These are phyloP conservation scores for Atta colombica DNA, from an alignment of 1,140 invertebrate species.

Conservation along the genomic window DNA sequence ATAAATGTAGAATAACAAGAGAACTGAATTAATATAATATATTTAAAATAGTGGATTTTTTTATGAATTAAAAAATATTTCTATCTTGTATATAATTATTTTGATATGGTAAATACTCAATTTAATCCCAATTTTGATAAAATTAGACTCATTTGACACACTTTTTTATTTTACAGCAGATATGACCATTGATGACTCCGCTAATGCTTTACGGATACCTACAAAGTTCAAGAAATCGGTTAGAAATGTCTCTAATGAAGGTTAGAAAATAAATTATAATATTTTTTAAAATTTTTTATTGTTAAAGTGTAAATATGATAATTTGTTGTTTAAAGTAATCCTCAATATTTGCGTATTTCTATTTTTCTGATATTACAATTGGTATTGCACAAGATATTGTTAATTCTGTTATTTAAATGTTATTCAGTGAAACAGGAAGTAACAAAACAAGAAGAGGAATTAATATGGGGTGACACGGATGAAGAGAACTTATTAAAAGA, in stretches of 20 bases:
- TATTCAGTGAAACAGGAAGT: constrained; percentile 55
- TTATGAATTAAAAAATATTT: neutral
- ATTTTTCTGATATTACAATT: too few species aligned
- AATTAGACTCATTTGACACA: too few species aligned
- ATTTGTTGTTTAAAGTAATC: neutral
- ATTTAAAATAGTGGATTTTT: neutral
- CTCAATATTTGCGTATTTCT: neutral
- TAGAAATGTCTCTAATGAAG: constrained; percentile 62
- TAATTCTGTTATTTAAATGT: neutral
- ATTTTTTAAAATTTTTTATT: neutral
- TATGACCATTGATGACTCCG: constrained; percentile 70
- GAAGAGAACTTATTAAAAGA: neutral
- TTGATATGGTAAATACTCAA: neutral
- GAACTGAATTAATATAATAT: neutral
- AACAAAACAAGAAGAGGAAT: constrained; percentile 2
- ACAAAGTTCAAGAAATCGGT: constrained; percentile 64
- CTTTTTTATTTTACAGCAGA: constrained; percentile 32
- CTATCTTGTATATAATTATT: neutral
- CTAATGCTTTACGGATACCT: constrained; percentile 64
- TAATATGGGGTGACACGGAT: neutral
- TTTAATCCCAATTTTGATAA: too few species aligned
- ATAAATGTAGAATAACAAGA: neutral
- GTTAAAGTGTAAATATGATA: neutral
- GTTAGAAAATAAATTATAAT: constrained; percentile 50
- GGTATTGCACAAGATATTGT: neutral